These are phyloP conservation scores for Cepaea hortensis DNA, from an alignment of 2,888 invertebrate genomes.

Conservation along the genomic window DNA sequence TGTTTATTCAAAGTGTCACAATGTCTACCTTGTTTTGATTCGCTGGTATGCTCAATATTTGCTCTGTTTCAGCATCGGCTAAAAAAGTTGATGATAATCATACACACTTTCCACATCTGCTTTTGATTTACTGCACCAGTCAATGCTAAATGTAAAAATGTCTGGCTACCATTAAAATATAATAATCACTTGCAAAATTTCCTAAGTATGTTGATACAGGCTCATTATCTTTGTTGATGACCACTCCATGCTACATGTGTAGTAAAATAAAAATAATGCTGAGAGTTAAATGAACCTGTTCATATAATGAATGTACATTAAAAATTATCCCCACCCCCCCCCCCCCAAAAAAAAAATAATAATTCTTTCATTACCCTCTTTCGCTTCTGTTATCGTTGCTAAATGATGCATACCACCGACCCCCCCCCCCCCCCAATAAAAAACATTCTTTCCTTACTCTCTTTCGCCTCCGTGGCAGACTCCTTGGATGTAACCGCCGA, in stretches of 20 bases:
- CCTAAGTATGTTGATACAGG: neutral
- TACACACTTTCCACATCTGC: neutral
- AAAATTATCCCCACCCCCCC: no score
- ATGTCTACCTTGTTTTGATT: neutral
- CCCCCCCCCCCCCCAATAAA: no score
- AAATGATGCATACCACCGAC: no score
- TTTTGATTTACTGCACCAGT: neutral
- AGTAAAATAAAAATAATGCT: neutral
- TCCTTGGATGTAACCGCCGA: no score
- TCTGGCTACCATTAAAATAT: neutral
- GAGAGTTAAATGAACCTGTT: no score
- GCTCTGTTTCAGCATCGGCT: neutral
- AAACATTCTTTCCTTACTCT: no score
- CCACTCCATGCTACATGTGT: conserved; percentile 25
- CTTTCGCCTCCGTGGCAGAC: no score
- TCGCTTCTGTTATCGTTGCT: no score
- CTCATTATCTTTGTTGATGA: neutral
- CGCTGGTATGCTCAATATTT: neutral
- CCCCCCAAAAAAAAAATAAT: no score
- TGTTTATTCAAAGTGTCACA: neutral
- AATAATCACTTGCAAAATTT: neutral
- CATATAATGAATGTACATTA: no score
- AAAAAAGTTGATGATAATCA: neutral
- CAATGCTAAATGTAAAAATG: neutral
- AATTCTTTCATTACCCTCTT: no score